Percentiles rank a stretch among this genome's conserved stretches.
Conservation (phyloP, 2,888 invertebrate species). For the Pyrocoelia pectoralis region DNA sequence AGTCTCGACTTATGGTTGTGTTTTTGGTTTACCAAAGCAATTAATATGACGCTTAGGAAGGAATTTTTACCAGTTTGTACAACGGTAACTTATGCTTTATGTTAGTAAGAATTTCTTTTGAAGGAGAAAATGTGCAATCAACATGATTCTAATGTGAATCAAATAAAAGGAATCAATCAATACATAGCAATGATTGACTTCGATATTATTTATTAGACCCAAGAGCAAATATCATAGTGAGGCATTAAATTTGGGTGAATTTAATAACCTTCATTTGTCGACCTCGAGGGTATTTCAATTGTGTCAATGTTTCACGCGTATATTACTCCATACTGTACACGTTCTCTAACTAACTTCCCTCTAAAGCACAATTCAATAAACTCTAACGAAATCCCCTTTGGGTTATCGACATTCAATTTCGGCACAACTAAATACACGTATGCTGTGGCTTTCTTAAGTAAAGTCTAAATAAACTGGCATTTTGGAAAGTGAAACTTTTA, state of each 20-base stretch:
- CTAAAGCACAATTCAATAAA: slow-evolving; percentile 31
- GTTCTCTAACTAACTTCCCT: slow-evolving; percentile 23
- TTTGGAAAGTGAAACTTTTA: background rate
- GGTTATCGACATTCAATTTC: slow-evolving; percentile 3
- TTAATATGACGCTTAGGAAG: no score
- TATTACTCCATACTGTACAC: slow-evolving; percentile 15
- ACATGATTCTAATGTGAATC: no score
- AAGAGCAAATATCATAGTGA: slow-evolving; percentile 10
- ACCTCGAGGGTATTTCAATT: slow-evolving; percentile 27
- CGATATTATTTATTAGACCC: slow-evolving; percentile 10
- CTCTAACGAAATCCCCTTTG: slow-evolving; percentile 24
- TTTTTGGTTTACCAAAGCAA: no score
- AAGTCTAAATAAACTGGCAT: background rate
- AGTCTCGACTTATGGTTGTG: no score
- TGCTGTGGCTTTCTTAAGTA: background rate
- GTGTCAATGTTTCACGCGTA: background rate
- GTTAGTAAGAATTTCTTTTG: no score
- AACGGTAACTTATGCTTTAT: no score
- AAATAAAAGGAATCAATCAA: no score
- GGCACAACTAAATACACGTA: slow-evolving; percentile 16
- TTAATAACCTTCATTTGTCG: slow-evolving; percentile 23
- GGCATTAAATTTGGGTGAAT: slow-evolving; percentile 24
- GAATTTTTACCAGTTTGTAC: no score
- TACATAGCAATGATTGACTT: no score
- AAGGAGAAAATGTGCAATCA: no score